A percentile compares a stretch with the other conserved stretches of the same genome.
These are phyloP conservation scores for Zaprionus africanus DNA, from an alignment of 1,140 invertebrate species.

Conservation along the genomic window DNA sequence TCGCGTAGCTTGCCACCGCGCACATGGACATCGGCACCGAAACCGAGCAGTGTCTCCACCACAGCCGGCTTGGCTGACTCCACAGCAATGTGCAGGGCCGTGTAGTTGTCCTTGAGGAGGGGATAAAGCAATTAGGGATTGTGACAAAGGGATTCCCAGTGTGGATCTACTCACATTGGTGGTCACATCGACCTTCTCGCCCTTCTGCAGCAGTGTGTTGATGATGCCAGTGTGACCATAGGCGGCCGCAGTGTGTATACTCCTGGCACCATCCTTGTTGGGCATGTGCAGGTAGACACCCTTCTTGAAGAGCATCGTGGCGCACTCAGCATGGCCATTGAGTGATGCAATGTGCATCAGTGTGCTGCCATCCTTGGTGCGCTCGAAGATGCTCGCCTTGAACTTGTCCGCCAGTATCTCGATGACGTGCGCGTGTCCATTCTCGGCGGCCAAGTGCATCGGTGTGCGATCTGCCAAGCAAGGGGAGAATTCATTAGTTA, in stretches of 20 bases:
- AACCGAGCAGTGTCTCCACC: conserved; percentile 97
- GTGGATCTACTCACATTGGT: conserved; percentile 91
- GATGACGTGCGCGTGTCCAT: conserved; percentile 97
- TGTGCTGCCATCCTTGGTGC: conserved; percentile 98
- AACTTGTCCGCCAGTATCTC: conserved; percentile 99
- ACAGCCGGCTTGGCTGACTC: conserved; percentile 97
- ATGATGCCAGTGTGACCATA: conserved; percentile 99
- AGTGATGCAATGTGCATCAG: conserved; percentile 99
- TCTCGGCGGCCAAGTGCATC: conserved; percentile 98
- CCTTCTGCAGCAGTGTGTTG: conserved; percentile 96
- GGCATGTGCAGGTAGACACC: conserved; percentile 99
- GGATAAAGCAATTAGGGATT: no score
- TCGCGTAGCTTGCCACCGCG: conserved; percentile 94
- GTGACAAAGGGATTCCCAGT: neutral
- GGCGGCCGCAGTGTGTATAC: conserved; percentile 95
- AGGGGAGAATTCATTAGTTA: neutral
- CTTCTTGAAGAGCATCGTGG: conserved; percentile 99
- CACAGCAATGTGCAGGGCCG: conserved; percentile 99
- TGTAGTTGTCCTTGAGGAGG: conserved; percentile 95
- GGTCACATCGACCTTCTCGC: conserved; percentile 97
- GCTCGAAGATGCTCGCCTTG: conserved; percentile 96
- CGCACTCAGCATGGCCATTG: conserved; percentile 98
- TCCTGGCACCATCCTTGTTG: conserved; percentile 97
- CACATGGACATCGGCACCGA: conserved; percentile 98
- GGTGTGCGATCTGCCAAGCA: conserved; percentile 93